Evolutionary conservation across 2,888 invertebrate genomes (phyloP).

Genomic region (Drosophila greeni): DNA sequence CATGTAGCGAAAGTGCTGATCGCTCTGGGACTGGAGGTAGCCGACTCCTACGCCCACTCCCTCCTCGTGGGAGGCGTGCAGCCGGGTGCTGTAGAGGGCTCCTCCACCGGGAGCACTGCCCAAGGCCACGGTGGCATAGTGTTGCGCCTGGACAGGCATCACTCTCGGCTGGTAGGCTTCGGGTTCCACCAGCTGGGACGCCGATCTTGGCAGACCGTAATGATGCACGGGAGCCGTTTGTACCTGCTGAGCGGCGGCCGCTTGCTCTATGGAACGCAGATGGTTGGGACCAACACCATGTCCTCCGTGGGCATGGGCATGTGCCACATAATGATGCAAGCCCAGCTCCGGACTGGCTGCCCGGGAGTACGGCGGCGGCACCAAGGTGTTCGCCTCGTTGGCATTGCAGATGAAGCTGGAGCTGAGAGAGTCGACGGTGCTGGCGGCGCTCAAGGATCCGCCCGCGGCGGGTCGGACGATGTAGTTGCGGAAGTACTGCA

Average conservation of each 20-base stretch:
- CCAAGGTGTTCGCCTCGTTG: slow-evolving; percentile 90
- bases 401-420: slow-evolving; percentile 92
- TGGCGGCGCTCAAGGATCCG: slow-evolving; percentile 89
- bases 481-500: slow-evolving; percentile 90
- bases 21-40: slow-evolving; percentile 77
- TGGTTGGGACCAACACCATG: slow-evolving; percentile 9
- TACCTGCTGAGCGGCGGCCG: slow-evolving; percentile 27
- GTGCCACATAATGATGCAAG: slow-evolving; percentile 54
- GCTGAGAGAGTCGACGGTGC: slow-evolving; percentile 91
- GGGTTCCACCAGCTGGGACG: slow-evolving; percentile 81
- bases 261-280: slow-evolving; percentile 19
- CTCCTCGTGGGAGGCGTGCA: slow-evolving; percentile 68
- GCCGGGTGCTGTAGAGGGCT: slow-evolving; percentile 44
- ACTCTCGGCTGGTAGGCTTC: slow-evolving; percentile 56
- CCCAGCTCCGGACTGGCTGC: slow-evolving; percentile 85
- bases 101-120: slow-evolving; percentile 42
- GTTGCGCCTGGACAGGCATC: slow-evolving; percentile 31
- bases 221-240: slow-evolving; percentile 59
- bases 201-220: slow-evolving; percentile 81
- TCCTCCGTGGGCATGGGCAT: slow-evolving; percentile 33
- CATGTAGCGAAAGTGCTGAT: slow-evolving; percentile 77
- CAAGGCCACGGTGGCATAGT: slow-evolving; percentile 43
- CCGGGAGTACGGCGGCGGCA: slow-evolving; percentile 91
- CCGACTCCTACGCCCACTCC: slow-evolving; percentile 42
- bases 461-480: slow-evolving; percentile 87